Conservation (phyloP, 2,888 invertebrate species). For the Tryphoninae sp. region DNA sequence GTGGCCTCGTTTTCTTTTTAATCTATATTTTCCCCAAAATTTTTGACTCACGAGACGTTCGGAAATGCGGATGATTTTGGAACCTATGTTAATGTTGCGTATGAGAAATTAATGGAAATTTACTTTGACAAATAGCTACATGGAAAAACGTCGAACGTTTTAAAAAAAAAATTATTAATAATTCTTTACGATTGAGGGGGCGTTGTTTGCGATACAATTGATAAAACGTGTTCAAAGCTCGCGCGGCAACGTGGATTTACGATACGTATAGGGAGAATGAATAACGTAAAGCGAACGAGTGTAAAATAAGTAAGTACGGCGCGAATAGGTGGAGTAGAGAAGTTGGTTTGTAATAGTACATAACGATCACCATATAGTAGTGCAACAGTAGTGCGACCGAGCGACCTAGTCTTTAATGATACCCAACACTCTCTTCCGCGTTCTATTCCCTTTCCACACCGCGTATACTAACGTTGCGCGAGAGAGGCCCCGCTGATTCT, state of each 20-base stretch:
- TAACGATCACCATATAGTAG: conserved; percentile 66
- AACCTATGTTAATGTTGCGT: too few relatives aligned
- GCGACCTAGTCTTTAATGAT: conserved; percentile 81
- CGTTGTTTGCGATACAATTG: not conserved
- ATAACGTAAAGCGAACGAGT: conserved; percentile 8
- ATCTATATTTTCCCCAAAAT: not conserved
- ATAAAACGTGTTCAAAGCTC: not conserved
- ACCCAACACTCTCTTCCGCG: conserved; percentile 79
- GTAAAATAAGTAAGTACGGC: conserved; percentile 39
- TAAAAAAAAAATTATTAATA: too few relatives aligned
- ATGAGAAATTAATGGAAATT: too few relatives aligned
- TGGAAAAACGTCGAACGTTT: too few relatives aligned
- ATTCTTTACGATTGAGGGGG: too few relatives aligned
- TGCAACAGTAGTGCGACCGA: conserved; percentile 80
- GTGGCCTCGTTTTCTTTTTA: conserved; percentile 9
- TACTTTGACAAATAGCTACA: too few relatives aligned
- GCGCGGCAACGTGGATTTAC: conserved; percentile 1
- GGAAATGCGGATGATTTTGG: too few relatives aligned
- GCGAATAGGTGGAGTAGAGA: conserved; percentile 34
- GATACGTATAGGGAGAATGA: conserved; percentile 26
- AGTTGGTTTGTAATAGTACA: conserved; percentile 41
- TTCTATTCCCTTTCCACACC: conserved; percentile 79
- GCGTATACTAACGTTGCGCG: conserved; percentile 19
- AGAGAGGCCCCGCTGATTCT: conserved; percentile 32
- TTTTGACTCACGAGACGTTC: too few relatives aligned